phyloP scores from a whole-genome alignment of 2,797 vertebrate species.

The Channa striata region DNA sequence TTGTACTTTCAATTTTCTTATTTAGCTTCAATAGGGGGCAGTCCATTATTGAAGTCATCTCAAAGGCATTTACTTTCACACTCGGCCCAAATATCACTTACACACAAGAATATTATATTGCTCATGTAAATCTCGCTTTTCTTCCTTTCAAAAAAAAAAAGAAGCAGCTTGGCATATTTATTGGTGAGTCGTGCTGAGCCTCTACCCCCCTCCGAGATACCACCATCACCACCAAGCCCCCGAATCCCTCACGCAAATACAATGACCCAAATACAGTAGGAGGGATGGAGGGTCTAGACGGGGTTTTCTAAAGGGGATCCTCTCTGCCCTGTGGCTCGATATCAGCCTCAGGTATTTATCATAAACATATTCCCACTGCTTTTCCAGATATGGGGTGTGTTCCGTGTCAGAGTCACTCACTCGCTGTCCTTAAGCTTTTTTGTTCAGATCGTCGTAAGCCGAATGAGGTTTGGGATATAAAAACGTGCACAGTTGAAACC shows the following conservation, averaged over 20 bases:
- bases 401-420: neutral
- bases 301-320: constrained; percentile 47
- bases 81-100: constrained; percentile 66
- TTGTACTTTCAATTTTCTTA: constrained; percentile 71
- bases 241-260: constrained; percentile 67
- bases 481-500: neutral
- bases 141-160: constrained; percentile 52
- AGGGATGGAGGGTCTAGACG: constrained; percentile 50
- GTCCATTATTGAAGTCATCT: constrained; percentile 60
- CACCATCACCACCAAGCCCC: constrained; percentile 20
- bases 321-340: constrained; percentile 36
- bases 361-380: constrained; percentile 1
- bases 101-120: constrained; percentile 72
- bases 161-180: constrained; percentile 81
- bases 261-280: constrained; percentile 74
- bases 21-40: constrained; percentile 56
- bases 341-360: constrained; percentile 46
- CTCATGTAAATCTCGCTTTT: constrained; percentile 76
- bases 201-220: constrained; percentile 27
- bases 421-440: neutral
- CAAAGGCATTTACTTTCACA: constrained; percentile 45
- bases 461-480: neutral
- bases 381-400: neutral
- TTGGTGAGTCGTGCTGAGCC: constrained; percentile 68
- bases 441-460: neutral